Percentiles rank a stretch among this genome's conserved stretches.
Conservation (phyloP, 1,140 invertebrate species). For the Drosophila persimilis region DNA sequence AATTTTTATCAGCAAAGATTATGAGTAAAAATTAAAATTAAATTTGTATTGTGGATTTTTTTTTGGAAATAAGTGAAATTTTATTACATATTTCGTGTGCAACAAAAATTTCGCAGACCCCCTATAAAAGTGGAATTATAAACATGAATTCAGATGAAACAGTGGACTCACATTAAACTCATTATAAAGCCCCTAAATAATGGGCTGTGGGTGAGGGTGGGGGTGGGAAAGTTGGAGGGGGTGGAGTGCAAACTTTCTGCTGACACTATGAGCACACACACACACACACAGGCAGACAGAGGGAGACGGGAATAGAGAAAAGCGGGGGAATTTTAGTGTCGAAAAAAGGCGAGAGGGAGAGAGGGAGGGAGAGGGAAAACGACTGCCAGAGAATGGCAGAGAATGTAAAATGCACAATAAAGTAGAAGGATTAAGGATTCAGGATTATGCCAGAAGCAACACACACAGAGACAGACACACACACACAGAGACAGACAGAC, state of each 20-base stretch:
- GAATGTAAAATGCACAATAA: slow-evolving; percentile 62
- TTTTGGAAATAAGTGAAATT: too few species aligned
- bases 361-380: slow-evolving; percentile 6
- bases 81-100: too few species aligned
- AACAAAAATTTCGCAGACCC: background rate
- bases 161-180: slow-evolving; percentile 43
- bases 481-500: background rate
- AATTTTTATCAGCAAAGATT: too few species aligned
- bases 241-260: slow-evolving; percentile 36
- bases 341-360: background rate
- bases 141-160: slow-evolving; percentile 29
- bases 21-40: too few species aligned
- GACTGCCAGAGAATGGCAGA: slow-evolving; percentile 29
- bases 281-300: slow-evolving; percentile 14
- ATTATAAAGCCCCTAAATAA: slow-evolving; percentile 21
- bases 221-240: too few species aligned
- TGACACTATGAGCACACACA: slow-evolving; percentile 27
- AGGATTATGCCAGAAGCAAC: slow-evolving; percentile 55
- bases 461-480: too few species aligned
- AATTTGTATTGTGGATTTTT: too few species aligned
- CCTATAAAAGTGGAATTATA: slow-evolving; percentile 37
- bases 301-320: too few species aligned
- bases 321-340: slow-evolving; percentile 15
- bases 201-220: slow-evolving; percentile 7
- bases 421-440: slow-evolving; percentile 63